Base-by-base conservation (phyloP, 1,140 invertebrate species). In the Leptestheria dahalacensis region DNA sequence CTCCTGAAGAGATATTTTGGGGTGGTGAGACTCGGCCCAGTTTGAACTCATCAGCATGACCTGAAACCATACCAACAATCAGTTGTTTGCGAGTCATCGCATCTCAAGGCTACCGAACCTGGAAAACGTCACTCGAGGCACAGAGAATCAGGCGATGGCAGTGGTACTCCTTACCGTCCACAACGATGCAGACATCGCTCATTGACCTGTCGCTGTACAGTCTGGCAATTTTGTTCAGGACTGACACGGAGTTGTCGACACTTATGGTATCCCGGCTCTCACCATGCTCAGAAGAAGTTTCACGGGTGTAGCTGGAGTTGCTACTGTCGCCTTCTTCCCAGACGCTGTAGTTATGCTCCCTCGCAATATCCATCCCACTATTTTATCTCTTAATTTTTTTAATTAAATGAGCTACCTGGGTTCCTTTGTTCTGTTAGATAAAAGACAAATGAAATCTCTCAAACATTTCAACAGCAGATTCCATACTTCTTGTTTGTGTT, bases 111-210 rank as follows among this genome's bases (percentile, higher is more conserved):
- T 60, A 51, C 24, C 29, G 11, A 54, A 88, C 86, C 75, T 92
- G 89, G 73, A 96, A 95, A 20, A 96, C 92, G 77, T 95, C 91
- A 73, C 90, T 94, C 62, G 87, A 91, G 62, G 90, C 88, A 78
- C 90, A 94, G 1, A 96, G 77, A 67, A 96, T 94, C 6, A 96
- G 78, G 57, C 89, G 80, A 73, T 96, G 92, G 23, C 88, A 86
- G 23, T 88, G 86, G 76, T 88, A 93, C 60, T 84, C 81, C 25
- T 82, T 77, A 1, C 82, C 81, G 60, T 82, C 84, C 20, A 93
- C 87, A 53, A 89, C 79, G 15, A 93, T 72, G 41, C 81, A 82
- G 24, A 93, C 82, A 70, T 93, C 90, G 70, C 85, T 89, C 82
- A 93, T 86, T 63, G 89, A 71, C 63, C 85, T 79, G 61, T 88